Evolutionary conservation across 2,888 invertebrate genomes (phyloP).

Genomic region (Lordiphosa andalusiaca): DNA sequence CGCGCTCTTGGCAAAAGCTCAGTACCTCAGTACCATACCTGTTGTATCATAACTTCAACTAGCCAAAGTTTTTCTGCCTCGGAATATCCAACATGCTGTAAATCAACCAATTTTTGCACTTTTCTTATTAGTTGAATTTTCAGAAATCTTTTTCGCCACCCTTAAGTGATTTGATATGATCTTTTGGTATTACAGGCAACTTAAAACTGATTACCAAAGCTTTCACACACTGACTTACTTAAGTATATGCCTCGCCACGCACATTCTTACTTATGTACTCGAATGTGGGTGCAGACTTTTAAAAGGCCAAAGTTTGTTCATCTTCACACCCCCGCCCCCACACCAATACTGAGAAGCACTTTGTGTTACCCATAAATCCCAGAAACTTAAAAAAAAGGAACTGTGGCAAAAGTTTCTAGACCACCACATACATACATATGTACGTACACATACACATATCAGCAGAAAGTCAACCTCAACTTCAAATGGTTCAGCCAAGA

Average conservation of each 20-base stretch:
- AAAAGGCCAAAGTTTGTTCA: conserved; percentile 51
- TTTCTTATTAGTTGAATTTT: too few relatives aligned
- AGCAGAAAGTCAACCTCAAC: conserved; percentile 28
- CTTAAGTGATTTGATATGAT: conserved; percentile 32
- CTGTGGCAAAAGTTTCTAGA: conserved; percentile 48
- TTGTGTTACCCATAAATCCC: conserved; percentile 60
- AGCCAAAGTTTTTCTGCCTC: too few relatives aligned
- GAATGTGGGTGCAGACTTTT: conserved; percentile 26
- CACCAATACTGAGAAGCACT: conserved; percentile 47
- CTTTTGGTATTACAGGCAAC: conserved; percentile 52
- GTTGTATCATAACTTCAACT: too few relatives aligned
- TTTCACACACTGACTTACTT: conserved; percentile 42
- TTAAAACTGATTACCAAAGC: conserved; percentile 62
- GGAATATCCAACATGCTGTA: too few relatives aligned
- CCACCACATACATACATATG: conserved; percentile 4
- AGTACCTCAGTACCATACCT: too few relatives aligned
- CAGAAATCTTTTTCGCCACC: too few relatives aligned
- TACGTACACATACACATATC: conserved; percentile 1
- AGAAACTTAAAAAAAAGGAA: conserved; percentile 29
- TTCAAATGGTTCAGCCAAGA: conserved; percentile 13
- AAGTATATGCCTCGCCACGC: conserved; percentile 18
- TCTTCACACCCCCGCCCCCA: conserved; percentile 33
- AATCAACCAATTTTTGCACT: too few relatives aligned
- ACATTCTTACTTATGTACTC: conserved; percentile 2
- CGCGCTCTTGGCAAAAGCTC: too few relatives aligned